A percentile compares a stretch with the other conserved stretches of the same genome.
phyloP scores from a whole-genome alignment of 2,113 vertebrate species.

The Cinclus mexicanus region DNA sequence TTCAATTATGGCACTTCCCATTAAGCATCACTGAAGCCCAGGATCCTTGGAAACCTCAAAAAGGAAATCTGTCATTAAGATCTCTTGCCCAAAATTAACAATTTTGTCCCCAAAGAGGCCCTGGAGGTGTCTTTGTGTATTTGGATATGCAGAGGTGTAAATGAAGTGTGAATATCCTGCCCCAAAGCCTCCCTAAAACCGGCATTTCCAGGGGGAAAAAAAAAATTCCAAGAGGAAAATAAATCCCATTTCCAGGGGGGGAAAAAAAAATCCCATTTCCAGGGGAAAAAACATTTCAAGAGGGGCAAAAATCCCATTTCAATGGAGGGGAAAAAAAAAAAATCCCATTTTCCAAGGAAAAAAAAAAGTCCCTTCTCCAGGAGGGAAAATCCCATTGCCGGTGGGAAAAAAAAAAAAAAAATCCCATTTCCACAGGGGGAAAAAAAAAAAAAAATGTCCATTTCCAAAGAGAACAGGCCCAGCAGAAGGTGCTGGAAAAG shows the following conservation, averaged over 20 bases:
- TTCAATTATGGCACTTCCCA: background rate
- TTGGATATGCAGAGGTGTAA: background rate
- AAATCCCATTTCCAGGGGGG: background rate
- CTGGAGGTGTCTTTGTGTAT: background rate
- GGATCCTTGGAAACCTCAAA: fast-evolving
- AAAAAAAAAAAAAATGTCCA: background rate
- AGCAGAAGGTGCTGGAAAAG: background rate
- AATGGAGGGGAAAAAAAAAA: background rate
- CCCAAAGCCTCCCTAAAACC: background rate
- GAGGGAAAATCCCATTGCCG: no score
- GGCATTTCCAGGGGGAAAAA: no score
- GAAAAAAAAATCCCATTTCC: background rate
- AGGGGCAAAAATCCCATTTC: background rate
- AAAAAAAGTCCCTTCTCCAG: background rate
- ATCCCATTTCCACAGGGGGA: no score
- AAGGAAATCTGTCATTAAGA: background rate
- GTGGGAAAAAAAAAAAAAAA: background rate
- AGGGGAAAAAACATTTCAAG: background rate
- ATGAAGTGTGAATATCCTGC: background rate
- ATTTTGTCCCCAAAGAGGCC: background rate
- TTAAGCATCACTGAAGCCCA: fast-evolving
- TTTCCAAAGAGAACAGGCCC: background rate
- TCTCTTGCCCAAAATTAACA: background rate
- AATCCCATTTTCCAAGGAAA: no score
- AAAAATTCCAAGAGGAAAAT: no score